A percentile compares a stretch with the other conserved stretches of the same genome.
Evolutionary conservation across 2,888 invertebrate genomes (phyloP).

Genomic region (Drosophila parthenogenetica): DNA sequence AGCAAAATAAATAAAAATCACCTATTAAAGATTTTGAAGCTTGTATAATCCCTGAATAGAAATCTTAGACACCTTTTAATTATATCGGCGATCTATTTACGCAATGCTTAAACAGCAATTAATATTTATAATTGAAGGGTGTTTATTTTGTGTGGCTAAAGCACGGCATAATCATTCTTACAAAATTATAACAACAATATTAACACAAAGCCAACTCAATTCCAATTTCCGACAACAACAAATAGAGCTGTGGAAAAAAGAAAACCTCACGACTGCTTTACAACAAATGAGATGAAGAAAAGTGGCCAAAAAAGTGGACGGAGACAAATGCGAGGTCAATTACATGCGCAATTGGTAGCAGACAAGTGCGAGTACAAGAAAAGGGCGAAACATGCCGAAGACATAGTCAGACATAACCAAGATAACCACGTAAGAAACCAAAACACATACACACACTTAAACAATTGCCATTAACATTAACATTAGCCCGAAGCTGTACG

Average conservation of each 20-base stretch:
- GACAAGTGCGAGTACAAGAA: slow-evolving; percentile 38
- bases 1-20: too few relatives aligned
- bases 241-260: slow-evolving; percentile 2
- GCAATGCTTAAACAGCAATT: slow-evolving; percentile 11
- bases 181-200: slow-evolving; percentile 24
- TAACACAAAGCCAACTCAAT: slow-evolving; percentile 24
- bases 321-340: slow-evolving; percentile 63
- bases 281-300: slow-evolving; percentile 33
- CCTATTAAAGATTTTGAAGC: too few relatives aligned
- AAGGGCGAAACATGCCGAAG: slow-evolving; percentile 35
- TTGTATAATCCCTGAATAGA: too few relatives aligned
- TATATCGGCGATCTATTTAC: background rate
- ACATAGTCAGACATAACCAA: slow-evolving; percentile 9
- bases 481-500: slow-evolving; percentile 51
- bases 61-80: too few relatives aligned
- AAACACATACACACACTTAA: slow-evolving; percentile 9
- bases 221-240: slow-evolving; percentile 43
- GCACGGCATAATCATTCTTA: slow-evolving; percentile 23
- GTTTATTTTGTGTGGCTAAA: slow-evolving; percentile 11
- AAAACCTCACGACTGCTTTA: slow-evolving; percentile 21
- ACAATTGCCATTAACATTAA: slow-evolving; percentile 49
- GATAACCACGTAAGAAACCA: slow-evolving; percentile 8
- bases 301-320: slow-evolving; percentile 34
- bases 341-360: slow-evolving; percentile 61
- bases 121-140: slow-evolving; percentile 35